Base-by-base conservation (phyloP, 2,797 vertebrate species). In the Liasis olivaceus region DNA sequence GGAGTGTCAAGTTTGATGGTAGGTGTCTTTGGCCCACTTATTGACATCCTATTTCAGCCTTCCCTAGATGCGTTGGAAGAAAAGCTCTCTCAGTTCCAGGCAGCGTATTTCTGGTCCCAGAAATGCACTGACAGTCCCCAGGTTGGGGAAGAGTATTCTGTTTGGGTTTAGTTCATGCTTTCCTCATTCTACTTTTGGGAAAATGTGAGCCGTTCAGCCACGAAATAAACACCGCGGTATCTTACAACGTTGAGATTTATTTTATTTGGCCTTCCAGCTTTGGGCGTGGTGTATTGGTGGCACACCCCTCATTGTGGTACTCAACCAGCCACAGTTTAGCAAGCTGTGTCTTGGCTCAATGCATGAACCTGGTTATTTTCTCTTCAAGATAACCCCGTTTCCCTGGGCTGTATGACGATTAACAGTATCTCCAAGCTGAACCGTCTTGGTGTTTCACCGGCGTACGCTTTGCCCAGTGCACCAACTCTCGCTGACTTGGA, bases 1-100 rank as follows among this genome's bases (percentile, higher is more conserved):
- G 99, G 99, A 99, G 96, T 63, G 98, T 99, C 85, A 99, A 99
- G 96, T 96, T 98, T 0, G 98, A 99, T 92, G 98, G 99, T 99
- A 96, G 97, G 97, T 95, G 51, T 6, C 0, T 66, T 85, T 88
- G 62, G 1, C 56, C 9, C 54, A 4, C 86, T 59, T 6, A 14
- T 88, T 22, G 5, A 17, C 14, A 0, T 5, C 58, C 1, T 12
- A 13, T 36, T 26, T 85, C 5, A 6, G n/a, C n/a, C 64, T 13
- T n/a, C 13, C 14, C 28, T n/a, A 13, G 64, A n/a, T 13, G 4
- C 12, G 62, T 63, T n/a, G n/a, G 66, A 15, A 69, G 28, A 31
- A 69, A 51, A 51, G 5, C 51, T 51, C 51, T 69, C 31, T n/a
- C 15, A 69, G 6, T 31, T 69, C 66, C 5, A 31, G n/a, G 66